These are phyloP conservation scores for Leucania comma DNA, from an alignment of 2,888 invertebrate species.

Conservation along the genomic window DNA sequence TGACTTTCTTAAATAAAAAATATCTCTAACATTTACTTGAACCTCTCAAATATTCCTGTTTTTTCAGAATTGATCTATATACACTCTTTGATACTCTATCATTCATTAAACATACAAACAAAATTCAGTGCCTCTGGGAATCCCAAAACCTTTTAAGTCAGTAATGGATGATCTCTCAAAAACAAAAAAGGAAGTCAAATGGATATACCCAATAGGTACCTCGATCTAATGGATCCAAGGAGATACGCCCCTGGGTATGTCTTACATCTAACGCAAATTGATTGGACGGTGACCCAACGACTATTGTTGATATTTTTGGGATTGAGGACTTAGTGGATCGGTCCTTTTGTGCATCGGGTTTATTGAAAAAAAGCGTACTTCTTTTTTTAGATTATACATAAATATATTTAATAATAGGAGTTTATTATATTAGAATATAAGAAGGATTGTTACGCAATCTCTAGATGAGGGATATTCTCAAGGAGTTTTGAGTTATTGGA, in stretches of 20 bases:
- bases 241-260: conserved; percentile 73
- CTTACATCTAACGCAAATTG: conserved; percentile 76
- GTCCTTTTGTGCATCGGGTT: conserved; percentile 28
- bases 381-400: conserved; percentile 3
- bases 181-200: conserved; percentile 78
- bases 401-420: no score
- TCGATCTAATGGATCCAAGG: conserved; percentile 80
- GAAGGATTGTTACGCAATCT: background rate
- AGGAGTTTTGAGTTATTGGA: background rate
- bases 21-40: conserved; percentile 3
- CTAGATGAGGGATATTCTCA: background rate
- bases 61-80: background rate
- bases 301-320: conserved; percentile 54
- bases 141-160: conserved; percentile 75
- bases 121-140: conserved; percentile 52
- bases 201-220: conserved; percentile 76
- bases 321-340: conserved; percentile 29
- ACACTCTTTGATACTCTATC: conserved; percentile 32
- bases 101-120: conserved; percentile 51
- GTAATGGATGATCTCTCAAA: conserved; percentile 83
- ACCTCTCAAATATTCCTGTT: background rate
- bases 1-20: background rate
- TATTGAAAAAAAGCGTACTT: background rate
- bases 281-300: conserved; percentile 71
- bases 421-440: no score